Base-by-base conservation (phyloP, 2,888 invertebrate species). In the Hybos culiciformis region DNA sequence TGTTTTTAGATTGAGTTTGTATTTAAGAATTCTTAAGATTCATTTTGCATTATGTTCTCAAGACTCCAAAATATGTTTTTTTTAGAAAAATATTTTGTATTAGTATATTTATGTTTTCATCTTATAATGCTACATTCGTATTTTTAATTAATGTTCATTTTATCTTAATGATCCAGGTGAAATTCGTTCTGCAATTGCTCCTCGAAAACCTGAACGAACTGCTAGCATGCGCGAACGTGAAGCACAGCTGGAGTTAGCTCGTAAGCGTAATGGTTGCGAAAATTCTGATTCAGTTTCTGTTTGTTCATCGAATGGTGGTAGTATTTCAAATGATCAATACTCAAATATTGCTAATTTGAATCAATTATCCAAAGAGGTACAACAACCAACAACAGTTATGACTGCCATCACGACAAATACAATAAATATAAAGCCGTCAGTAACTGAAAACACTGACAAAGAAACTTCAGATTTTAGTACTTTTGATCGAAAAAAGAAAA, bases 221-320 rank as follows among this genome's bases (percentile, higher is more conserved):
- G 84, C 86, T 36, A 87, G 87, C 60, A 83, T 88, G 80, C 72
- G 86, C 53, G 86, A 84, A 63, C 72, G 81, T 46, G 80, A 80
- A 64, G 77, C 78, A 4, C 74, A 76, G 52, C 62, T 77, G 53
- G 77, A 78, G 59, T 68, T 75, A 39, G 71, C 73, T 21, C 61
- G 63, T 36, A 66, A 65, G 53, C 61, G 65, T 24, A 56, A 56
- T 48, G 54, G 48, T 38, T 56, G 51, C 51, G 66, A 63, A 47
- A 55, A 58, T 49, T 55, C 55, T 53, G 64, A 65, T 62, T 63
- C 62, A 57, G 58, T 62, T 58, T 65, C 64, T 54, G 61, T 66
- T 66, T 66, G 65, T 61, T 65, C 66, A 59, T 65, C 66, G 61
- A 66, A 65, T 60, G 63, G 66, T 54, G 63, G 61, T 48, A 59